Base-by-base conservation (phyloP, 2,888 invertebrate species). In the Perizoma flavofasciatum region DNA sequence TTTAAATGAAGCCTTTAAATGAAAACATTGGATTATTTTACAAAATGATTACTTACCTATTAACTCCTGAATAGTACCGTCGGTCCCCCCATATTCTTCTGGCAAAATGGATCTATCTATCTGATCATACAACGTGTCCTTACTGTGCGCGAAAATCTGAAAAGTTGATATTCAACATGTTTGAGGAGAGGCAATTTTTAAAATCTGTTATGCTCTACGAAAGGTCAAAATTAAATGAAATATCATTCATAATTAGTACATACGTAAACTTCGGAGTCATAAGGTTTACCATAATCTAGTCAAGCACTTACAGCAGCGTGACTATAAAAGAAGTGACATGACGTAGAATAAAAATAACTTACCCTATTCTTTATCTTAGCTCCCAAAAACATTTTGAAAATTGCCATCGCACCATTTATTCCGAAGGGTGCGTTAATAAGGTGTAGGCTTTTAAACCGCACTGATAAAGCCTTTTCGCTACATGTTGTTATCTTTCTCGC, bases 71-170 rank as follows among this genome's bases (percentile, higher is more conserved):
- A 68, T 6, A 34, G 58, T 62, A 9, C 67, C 68, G 6, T 59
- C 63, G 4, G 65, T 61, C 4, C 69, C 70, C 22, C 70, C 70
- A 35, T 69, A 71, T 54, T 71, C 70, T 49, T 59, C 49, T 6
- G 70, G 70, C 44, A 68, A 55, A 33, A 66, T 43, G 0, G 63
- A 65, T 52, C 61, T 66, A 7, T 65, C 48, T 45, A 68, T 55
- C 5, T 63, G 32, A 8, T 59, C 57, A 58, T 62, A 56, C n/a
- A 71, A 40, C 6, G 65, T 54, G 11, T 62, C 60, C 40, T 67
- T 63, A 6, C 48, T 47, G 43, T 65, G 61, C 4, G 46, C n/a
- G 4, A 55, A 57, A 33, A 68, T 53, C 70, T 70, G 53, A 45
- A 66, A 63, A 59, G 4, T 8, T 5, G 33, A 37, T 40, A 43